Evolutionary conservation across 2,113 vertebrate genomes (phyloP).

Genomic region (Australoheros scitulus): DNA sequence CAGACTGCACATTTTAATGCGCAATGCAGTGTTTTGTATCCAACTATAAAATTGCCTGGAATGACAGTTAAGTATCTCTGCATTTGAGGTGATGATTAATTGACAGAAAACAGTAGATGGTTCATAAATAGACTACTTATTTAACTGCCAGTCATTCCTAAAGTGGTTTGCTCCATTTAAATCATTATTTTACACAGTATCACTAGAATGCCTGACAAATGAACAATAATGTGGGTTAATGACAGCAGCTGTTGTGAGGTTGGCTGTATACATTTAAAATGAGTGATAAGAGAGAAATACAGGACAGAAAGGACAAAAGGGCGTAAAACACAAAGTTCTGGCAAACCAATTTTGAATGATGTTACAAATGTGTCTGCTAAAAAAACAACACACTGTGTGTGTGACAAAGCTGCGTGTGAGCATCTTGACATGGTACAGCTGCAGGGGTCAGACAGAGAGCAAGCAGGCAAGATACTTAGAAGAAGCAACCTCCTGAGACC

Average conservation of each 20-base stretch:
- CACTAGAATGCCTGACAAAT: background rate
- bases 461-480: background rate
- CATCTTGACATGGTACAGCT: background rate
- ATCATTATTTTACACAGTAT: background rate
- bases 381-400: background rate
- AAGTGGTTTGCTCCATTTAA: background rate
- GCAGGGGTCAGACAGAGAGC: background rate
- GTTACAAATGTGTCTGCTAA: background rate
- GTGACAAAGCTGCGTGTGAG: background rate
- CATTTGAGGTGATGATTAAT: background rate
- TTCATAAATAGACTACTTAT: conserved; percentile 1
- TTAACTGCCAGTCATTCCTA: background rate
- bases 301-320: background rate
- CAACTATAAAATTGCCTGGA: background rate
- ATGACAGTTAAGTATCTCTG: background rate
- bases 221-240: background rate
- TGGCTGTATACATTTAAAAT: background rate
- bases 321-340: background rate
- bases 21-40: background rate
- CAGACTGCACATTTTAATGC: background rate
- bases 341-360: background rate
- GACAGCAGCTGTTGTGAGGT: background rate
- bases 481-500: too few relatives aligned
- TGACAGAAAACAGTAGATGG: background rate
- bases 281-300: background rate